These are phyloP conservation scores for Cassiopea andromeda DNA, from an alignment of 30 jellyfish, hydroid and myxozoan species.

Conservation along the genomic window DNA sequence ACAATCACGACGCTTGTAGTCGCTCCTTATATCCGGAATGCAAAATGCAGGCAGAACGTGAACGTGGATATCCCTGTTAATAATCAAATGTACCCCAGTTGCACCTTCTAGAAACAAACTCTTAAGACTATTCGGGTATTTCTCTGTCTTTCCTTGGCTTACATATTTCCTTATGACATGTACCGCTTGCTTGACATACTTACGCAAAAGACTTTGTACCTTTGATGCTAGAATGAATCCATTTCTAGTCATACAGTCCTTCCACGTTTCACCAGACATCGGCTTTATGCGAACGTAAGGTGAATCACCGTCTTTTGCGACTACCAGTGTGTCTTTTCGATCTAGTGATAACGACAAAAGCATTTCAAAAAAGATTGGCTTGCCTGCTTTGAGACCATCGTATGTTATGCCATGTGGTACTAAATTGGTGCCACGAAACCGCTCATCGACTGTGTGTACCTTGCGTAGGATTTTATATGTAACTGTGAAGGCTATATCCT, in stretches of 20 bases:
- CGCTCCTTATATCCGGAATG: slow-evolving; percentile 83
- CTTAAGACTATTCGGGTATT: slow-evolving; percentile 66
- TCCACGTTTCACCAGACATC: slow-evolving; percentile 65
- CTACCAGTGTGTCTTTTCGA: slow-evolving; percentile 48
- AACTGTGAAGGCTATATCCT: slow-evolving; percentile 78
- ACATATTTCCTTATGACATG: slow-evolving; percentile 80
- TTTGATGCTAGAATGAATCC: slow-evolving; percentile 66
- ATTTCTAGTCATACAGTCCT: slow-evolving; percentile 70
- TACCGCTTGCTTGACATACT: slow-evolving; percentile 80
- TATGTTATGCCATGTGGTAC: slow-evolving; percentile 87
- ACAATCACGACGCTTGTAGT: slow-evolving; percentile 56
- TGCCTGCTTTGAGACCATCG: slow-evolving; percentile 74
- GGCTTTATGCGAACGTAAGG: slow-evolving; percentile 73
- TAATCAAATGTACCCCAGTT: slow-evolving; percentile 42
- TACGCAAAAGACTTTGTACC: slow-evolving; percentile 56
- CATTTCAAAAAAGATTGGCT: slow-evolving; percentile 78
- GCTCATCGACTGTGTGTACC: slow-evolving; percentile 80
- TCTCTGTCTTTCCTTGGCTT: slow-evolving; percentile 67
- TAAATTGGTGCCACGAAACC: slow-evolving; percentile 77
- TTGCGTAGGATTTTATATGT: slow-evolving; percentile 78
- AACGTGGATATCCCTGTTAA: slow-evolving; percentile 68
- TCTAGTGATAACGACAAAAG: slow-evolving; percentile 71
- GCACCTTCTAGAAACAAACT: slow-evolving; percentile 72
- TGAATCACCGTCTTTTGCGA: slow-evolving; percentile 38
- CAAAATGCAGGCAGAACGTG: slow-evolving; percentile 76